These are phyloP conservation scores for Urosaurus nigricauda DNA, from an alignment of 2,797 vertebrate genomes.

Conservation along the genomic window DNA sequence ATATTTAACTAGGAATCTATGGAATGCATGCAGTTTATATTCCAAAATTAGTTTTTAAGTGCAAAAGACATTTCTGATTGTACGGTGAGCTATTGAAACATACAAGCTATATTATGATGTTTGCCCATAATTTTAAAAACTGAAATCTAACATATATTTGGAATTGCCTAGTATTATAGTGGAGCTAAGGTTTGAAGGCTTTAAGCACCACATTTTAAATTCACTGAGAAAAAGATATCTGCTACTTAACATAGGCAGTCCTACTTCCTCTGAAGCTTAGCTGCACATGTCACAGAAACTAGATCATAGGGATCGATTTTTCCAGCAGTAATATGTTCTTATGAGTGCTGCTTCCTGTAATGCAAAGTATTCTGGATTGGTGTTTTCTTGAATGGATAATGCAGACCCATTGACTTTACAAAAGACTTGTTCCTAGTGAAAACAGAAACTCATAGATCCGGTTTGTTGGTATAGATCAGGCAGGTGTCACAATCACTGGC, in stretches of 20 bases:
- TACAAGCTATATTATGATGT: background rate
- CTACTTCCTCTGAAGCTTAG: too few relatives aligned
- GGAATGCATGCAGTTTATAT: background rate
- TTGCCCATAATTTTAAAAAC: background rate
- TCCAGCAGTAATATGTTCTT: background rate
- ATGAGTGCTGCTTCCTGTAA: background rate
- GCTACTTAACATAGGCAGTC: too few relatives aligned
- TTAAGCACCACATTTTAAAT: too few relatives aligned
- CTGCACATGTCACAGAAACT: too few relatives aligned
- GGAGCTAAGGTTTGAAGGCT: too few relatives aligned
- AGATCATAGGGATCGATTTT: background rate
- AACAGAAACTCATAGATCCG: background rate
- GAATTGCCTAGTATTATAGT: background rate
- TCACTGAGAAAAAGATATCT: too few relatives aligned
- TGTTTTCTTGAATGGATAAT: background rate
- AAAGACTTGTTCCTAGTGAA: background rate
- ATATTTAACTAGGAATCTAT: background rate
- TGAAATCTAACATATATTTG: background rate
- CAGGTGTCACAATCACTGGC: too few relatives aligned
- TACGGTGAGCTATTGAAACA: background rate
- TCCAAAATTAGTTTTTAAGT: too few relatives aligned
- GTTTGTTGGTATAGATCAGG: background rate
- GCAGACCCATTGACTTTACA: background rate
- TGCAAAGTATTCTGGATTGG: background rate
- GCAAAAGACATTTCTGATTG: background rate